Evolutionary conservation across 2,113 vertebrate genomes (phyloP).

Genomic region (Ciconia stormi): DNA sequence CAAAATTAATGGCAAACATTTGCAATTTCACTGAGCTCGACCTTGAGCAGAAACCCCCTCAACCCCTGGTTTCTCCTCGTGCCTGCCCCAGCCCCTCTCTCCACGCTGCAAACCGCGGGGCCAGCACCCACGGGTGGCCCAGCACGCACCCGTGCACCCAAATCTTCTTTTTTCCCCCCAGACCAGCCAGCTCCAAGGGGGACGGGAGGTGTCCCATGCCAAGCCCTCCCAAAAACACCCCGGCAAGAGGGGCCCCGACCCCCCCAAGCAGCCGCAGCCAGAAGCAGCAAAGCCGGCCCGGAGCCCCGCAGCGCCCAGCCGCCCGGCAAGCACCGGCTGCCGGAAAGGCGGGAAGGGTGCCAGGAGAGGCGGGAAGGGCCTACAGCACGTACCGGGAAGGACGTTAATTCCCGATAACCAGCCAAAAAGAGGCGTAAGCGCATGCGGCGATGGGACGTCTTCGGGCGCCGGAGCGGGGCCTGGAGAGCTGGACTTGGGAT

Average conservation of each 20-base stretch:
- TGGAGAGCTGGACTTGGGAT: not conserved
- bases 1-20: not conserved
- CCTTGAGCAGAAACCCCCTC: fast-evolving
- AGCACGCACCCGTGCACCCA: not conserved
- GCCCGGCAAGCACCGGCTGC: not conserved
- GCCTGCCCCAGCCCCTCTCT: not conserved
- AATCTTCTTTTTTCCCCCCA: not conserved
- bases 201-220: not conserved
- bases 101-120: not conserved
- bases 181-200: not conserved
- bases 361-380: not conserved
- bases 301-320: not conserved
- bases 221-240: not conserved
- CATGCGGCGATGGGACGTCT: fast-evolving
- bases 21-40: not conserved
- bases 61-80: not conserved
- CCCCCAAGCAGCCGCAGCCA: not conserved
- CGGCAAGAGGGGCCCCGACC: not conserved
- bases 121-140: not conserved
- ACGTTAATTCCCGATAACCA: not conserved
- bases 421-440: not conserved
- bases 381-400: not conserved
- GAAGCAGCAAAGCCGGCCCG: not conserved
- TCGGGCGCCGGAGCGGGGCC: fast-evolving
- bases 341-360: not conserved